Evolutionary conservation across 2,113 vertebrate genomes (phyloP).

Genomic region (Dicrurus megarhynchus): DNA sequence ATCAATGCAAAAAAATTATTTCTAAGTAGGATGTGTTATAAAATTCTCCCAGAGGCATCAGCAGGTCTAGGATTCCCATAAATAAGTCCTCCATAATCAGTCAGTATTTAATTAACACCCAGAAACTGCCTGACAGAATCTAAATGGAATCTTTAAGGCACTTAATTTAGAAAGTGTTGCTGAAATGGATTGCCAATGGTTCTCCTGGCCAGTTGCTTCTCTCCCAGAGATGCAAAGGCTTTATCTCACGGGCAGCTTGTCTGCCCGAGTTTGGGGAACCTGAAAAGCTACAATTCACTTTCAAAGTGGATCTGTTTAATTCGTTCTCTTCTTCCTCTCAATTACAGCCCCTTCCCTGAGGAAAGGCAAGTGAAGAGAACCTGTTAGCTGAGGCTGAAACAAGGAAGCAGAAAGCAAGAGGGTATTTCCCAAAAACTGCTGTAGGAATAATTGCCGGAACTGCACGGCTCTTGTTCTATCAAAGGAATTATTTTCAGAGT

Average conservation of each 20-base stretch:
- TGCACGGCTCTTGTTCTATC: background rate
- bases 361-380: background rate
- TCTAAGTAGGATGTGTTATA: background rate
- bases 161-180: slow-evolving; percentile 19
- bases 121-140: slow-evolving; percentile 40
- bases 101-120: slow-evolving; percentile 42
- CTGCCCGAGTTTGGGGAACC: background rate
- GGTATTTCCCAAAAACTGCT: background rate
- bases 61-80: slow-evolving; percentile 21
- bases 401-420: background rate
- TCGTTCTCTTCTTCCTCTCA: background rate
- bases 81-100: slow-evolving; percentile 41
- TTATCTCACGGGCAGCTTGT: background rate
- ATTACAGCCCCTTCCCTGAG: background rate
- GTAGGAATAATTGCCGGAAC: slow-evolving; percentile 10
- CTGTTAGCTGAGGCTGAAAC: background rate
- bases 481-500: background rate
- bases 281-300: background rate
- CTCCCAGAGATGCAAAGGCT: background rate
- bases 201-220: background rate
- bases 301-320: background rate
- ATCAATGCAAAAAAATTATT: background rate
- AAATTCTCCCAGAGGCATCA: slow-evolving; percentile 20
- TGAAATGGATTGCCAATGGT: background rate
- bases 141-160: slow-evolving; percentile 54